Conservation (phyloP, 2,113 vertebrate genomes). For the Platysteira castanea region DNA sequence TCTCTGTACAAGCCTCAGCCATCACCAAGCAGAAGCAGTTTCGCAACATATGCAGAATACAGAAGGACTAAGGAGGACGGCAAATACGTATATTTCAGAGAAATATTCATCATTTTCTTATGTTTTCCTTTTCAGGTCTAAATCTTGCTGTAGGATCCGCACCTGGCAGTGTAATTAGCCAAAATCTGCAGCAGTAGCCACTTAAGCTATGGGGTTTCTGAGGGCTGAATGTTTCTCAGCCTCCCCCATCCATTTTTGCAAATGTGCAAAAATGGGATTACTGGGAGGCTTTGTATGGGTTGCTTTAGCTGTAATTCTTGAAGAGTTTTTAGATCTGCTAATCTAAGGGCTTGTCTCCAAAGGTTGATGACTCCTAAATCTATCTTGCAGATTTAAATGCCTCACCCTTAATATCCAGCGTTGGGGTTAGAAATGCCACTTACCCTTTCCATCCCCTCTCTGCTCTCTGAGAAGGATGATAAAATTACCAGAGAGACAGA, state of each 20-base stretch:
- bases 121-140: not conserved
- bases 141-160: not conserved
- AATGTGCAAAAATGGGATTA: conserved; percentile 56
- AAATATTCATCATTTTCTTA: not conserved
- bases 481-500: conserved; percentile 37
- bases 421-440: conserved; percentile 25
- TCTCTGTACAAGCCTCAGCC: not conserved
- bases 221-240: not conserved
- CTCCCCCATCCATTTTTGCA: conserved; percentile 5
- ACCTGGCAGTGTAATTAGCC: not conserved
- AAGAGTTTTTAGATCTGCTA: conserved; percentile 27
- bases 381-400: conserved; percentile 14
- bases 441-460: not conserved
- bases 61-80: not conserved
- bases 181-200: not conserved
- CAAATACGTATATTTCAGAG: not conserved
- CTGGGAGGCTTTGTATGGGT: conserved; percentile 8
- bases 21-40: not conserved
- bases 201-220: conserved; percentile 1
- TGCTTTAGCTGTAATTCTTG: not conserved
- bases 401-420: not conserved
- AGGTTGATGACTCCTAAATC: conserved; percentile 22
- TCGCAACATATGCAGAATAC: not conserved
- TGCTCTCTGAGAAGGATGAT: conserved; percentile 17
- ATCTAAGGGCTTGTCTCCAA: not conserved